These are phyloP conservation scores for Ahaetulla prasina DNA, from an alignment of 2,113 vertebrate genomes.

Conservation along the genomic window DNA sequence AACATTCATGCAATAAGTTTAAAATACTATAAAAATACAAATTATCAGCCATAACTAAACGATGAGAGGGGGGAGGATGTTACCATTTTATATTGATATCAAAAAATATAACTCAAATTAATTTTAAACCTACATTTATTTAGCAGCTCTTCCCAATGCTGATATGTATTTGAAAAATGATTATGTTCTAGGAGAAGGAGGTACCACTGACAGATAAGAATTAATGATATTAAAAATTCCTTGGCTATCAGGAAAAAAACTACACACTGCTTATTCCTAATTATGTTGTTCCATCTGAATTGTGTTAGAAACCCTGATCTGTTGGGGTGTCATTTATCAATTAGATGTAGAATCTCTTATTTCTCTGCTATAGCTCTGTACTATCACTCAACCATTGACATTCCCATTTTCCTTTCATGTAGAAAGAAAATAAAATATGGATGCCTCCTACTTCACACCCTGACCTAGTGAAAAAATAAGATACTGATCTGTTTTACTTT, in stretches of 20 bases:
- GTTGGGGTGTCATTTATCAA: not conserved
- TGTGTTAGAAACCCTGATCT: not conserved
- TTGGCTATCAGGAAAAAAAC: not conserved
- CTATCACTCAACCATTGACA: not conserved
- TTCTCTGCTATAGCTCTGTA: not conserved
- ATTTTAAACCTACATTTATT: slow-evolving; percentile 5
- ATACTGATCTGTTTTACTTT: not conserved
- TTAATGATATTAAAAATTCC: not conserved
- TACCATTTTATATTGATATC: slow-evolving; percentile 28
- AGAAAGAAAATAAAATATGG: not conserved
- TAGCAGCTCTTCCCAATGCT: not conserved
- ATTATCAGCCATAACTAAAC: not conserved
- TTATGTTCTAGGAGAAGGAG: not conserved
- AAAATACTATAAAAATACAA: not conserved
- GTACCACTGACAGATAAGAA: not conserved
- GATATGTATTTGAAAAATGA: not conserved
- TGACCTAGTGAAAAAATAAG: not conserved
- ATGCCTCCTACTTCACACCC: not conserved
- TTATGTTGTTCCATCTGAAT: not conserved
- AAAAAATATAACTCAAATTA: slow-evolving; percentile 47
- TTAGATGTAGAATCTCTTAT: not conserved
- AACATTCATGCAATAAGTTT: not conserved
- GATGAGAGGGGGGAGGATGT: not conserved
- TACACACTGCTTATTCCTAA: not conserved
- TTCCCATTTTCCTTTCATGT: not conserved